Conservation (phyloP, 2,888 invertebrate species). For the Mythimna pallens region DNA sequence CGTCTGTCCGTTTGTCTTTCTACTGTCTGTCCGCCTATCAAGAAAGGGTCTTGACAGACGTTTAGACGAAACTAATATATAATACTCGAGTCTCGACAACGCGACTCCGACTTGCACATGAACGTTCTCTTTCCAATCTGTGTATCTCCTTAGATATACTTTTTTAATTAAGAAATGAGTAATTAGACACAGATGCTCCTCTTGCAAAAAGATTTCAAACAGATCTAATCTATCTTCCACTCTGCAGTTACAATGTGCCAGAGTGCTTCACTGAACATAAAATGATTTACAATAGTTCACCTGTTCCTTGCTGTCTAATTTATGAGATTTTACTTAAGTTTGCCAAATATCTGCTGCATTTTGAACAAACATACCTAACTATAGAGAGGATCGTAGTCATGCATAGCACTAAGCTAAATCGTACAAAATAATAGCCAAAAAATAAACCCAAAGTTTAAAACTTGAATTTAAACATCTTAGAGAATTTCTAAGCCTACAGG, state of each 20-base stretch:
- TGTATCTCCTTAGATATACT: neutral
- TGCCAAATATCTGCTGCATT: neutral
- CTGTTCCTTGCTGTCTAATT: constrained; percentile 39
- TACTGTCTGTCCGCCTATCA: too few relatives aligned
- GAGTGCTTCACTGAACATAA: constrained; percentile 26
- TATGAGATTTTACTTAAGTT: constrained; percentile 11
- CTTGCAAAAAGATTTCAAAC: constrained; percentile 20
- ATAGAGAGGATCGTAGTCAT: neutral
- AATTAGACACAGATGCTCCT: constrained; percentile 32
- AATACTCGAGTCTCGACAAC: too few relatives aligned
- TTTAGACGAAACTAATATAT: too few relatives aligned
- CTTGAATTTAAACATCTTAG: too few relatives aligned
- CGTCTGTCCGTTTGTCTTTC: too few relatives aligned
- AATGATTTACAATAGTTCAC: constrained; percentile 51
- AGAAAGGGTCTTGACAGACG: too few relatives aligned
- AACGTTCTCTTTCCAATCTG: neutral
- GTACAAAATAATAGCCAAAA: too few relatives aligned
- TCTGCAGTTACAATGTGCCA: constrained; percentile 38
- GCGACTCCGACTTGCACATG: too few relatives aligned
- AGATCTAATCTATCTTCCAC: constrained; percentile 33
- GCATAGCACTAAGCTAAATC: neutral
- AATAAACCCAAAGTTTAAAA: too few relatives aligned
- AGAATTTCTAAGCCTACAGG: too few relatives aligned
- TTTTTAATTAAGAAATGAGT: constrained; percentile 37
- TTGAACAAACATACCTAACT: neutral